Base-by-base conservation (phyloP, 2,113 vertebrate genomes). In the Megatriorchis doriae region DNA sequence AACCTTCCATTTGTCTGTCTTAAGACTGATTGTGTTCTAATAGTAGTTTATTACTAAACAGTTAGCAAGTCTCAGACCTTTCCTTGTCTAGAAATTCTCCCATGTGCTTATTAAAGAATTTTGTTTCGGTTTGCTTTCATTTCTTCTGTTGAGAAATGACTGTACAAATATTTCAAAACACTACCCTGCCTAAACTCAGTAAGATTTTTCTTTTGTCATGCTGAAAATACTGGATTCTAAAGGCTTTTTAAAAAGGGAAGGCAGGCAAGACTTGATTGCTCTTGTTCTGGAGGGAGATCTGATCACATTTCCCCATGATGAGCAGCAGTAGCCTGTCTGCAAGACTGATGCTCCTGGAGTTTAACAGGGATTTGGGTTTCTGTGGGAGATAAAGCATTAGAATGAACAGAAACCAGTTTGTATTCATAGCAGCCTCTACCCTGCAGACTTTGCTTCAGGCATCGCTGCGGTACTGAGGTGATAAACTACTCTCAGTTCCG, bases 91-190 rank as follows among this genome's bases (percentile, higher is more conserved):
- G 53, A 81, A 62, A 25, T 29, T 16, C 42, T 83, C 36, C 34
- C 3, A 0, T 36, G 32, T 67, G 34, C n/a, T 48, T 66, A 26
- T 12, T 67, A 17, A 65, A 73, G 26, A 42, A 38, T n/a, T 65
- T 16, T 38, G 16, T 43, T 67, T 62, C 34, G 23, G 27, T 83
- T 83, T 86, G 23, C 23, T 47, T 77, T 89, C 4, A 11, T 83
- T 75, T 68, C 15, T 79, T 40, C 32, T 52, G 32, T 15, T 58
- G 47, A 75, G 38, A 67, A 79, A 36, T 55, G 32, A n/a, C n/a
- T 2, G 0, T 18, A 34, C 10, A 43, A 63, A 4, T 52, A 27
- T 14, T 80, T 71, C 18, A 53, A 48, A 94, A 53, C 0, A 0
- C 27, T 40, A 16, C 56, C 8, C 38, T 62, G 45, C 36, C 36